These are phyloP conservation scores for Pelosia muscerda DNA, from an alignment of 2,888 invertebrate species.

Conservation along the genomic window DNA sequence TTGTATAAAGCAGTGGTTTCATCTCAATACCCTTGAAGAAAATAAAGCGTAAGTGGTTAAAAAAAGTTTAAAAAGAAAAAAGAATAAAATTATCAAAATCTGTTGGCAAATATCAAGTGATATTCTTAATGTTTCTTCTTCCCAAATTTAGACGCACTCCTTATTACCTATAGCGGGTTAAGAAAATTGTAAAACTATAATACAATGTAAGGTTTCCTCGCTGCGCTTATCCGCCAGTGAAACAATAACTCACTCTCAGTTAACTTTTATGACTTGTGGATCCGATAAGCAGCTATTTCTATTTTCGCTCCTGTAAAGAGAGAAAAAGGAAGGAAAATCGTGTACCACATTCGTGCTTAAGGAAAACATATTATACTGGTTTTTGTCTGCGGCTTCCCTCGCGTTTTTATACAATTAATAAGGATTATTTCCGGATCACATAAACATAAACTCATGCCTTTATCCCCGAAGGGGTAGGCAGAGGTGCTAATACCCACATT, in stretches of 20 bases:
- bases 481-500: too few relatives aligned
- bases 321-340: neutral
- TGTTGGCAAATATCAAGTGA: too few relatives aligned
- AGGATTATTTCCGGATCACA: too few relatives aligned
- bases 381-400: neutral
- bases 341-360: neutral
- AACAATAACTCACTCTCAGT: constrained; percentile 11
- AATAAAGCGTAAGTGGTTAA: too few relatives aligned
- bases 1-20: too few relatives aligned
- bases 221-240: constrained; percentile 9
- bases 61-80: too few relatives aligned
- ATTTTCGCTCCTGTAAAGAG: constrained; percentile 4
- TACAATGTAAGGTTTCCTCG: constrained; percentile 13
- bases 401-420: neutral
- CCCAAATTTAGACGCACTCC: neutral
- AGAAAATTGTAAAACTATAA: neutral
- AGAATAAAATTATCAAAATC: too few relatives aligned
- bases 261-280: constrained; percentile 20
- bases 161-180: neutral
- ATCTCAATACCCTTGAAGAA: too few relatives aligned
- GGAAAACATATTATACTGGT: neutral
- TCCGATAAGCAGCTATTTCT: constrained; percentile 20
- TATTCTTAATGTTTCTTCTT: neutral
- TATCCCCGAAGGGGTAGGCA: too few relatives aligned
- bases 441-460: too few relatives aligned